Evolutionary conservation across 2,113 vertebrate species (phyloP).

Genomic region (Gnathonemus echidnorhynchus): DNA sequence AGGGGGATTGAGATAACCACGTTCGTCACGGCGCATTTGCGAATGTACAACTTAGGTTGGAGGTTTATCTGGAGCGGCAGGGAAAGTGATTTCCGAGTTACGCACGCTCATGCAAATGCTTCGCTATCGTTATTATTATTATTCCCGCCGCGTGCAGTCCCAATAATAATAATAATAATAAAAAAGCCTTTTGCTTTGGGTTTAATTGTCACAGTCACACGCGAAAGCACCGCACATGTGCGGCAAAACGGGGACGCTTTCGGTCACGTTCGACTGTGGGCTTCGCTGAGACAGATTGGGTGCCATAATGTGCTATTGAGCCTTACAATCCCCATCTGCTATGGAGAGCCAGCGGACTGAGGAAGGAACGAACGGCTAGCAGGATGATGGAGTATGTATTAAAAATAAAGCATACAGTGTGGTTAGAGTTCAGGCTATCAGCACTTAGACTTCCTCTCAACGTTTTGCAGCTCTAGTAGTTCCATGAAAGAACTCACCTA

Average conservation of each 20-base stretch:
- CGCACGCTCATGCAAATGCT: conserved; percentile 37
- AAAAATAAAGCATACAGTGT: neutral
- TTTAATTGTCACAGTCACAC: conserved; percentile 47
- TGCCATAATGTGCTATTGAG: conserved; percentile 61
- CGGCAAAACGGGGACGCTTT: conserved; percentile 34
- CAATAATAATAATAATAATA: conserved; percentile 29
- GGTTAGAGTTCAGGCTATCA: neutral
- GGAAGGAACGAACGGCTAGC: neutral
- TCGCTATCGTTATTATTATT: conserved; percentile 24
- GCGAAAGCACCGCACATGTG: conserved; percentile 40
- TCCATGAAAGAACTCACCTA: neutral
- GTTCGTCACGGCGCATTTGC: conserved; percentile 66
- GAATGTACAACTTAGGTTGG: conserved; percentile 50
- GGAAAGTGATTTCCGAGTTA: neutral
- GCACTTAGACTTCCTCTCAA: neutral
- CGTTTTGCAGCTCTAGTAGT: neutral
- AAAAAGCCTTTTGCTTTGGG: conserved; percentile 47
- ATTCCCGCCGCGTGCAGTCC: conserved; percentile 45
- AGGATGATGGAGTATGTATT: conserved; percentile 20
- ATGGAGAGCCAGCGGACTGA: conserved; percentile 45
- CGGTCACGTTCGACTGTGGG: conserved; percentile 41
- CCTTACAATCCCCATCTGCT: conserved; percentile 68
- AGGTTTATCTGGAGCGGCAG: conserved; percentile 11
- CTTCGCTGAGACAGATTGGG: conserved; percentile 57
- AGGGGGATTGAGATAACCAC: conserved; percentile 59